Evolutionary conservation across 2,888 invertebrate species (phyloP), one percentile per base, ranked within the genome.

Genomic region (Anaspis maculata): DNA sequence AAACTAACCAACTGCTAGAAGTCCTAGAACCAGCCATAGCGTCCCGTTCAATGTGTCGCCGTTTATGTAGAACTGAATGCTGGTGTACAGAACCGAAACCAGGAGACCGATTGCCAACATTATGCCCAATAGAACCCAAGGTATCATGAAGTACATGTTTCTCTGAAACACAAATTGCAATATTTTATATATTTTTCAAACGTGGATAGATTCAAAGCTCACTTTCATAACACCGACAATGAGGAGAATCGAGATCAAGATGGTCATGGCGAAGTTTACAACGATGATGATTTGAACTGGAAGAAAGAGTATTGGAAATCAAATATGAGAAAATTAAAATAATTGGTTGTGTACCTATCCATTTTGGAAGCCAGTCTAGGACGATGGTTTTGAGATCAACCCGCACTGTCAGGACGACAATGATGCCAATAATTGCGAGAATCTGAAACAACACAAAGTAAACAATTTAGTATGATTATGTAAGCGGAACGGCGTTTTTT

Each of bases 81-180:
- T 76, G 11, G 84, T 87, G 60, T 85, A 86, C 34, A 88, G 72
- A 21, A 88, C 75, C 38, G 85, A 87, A 46, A 88, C 79, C 25
- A 86, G 68, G 34, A 87, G 62, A 2, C 83, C 85, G 44, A 88
- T 72, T 5, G 81, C 81, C 29, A 87, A 70, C 71, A 88, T 81
- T 35, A 87, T 76, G 3, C 86, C 87, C 30, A 88, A 70, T 27
- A 84, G 76, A 21, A 89, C 83, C 83, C 85, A 88, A 3, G 87
- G 87, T 32, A 87, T 71, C 85, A 88, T 86, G 54, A 85, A 62
- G 67, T 79, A 83, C 52, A 83, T 81, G 54, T 85, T 83, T 53
- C 81, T 74, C 87, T 87, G 66, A n/a, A 71, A 64, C 35, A 41
- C 40, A 28, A 36, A 28, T 25, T 16, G n/a, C 28, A 12, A 27